A percentile compares a stretch with the other conserved stretches of the same genome.
Evolutionary conservation across 2,113 vertebrate species (phyloP).

Genomic region (Erythrolamprus reginae): DNA sequence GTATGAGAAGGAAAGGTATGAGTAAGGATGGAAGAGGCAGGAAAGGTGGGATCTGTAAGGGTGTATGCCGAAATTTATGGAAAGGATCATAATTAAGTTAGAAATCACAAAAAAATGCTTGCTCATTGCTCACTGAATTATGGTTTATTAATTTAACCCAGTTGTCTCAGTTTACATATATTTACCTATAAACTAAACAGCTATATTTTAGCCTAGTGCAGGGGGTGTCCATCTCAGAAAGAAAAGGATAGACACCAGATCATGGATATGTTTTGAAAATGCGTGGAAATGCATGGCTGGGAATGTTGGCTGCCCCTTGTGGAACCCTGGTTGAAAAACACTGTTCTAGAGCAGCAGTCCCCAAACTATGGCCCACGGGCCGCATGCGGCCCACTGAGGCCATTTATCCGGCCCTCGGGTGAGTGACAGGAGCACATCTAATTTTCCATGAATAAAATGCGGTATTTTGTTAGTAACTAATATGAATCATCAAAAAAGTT

Average conservation of each 20-base stretch:
- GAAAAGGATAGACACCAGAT: not conserved
- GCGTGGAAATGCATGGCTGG: not conserved
- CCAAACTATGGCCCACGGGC: too few species aligned
- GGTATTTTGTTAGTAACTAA: too few species aligned
- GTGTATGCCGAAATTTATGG: not conserved
- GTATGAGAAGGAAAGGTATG: not conserved
- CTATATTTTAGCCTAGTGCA: not conserved
- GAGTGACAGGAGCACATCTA: too few species aligned
- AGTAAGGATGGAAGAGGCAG: not conserved
- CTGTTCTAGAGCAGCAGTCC: too few species aligned
- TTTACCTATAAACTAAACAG: not conserved
- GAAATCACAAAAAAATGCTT: not conserved
- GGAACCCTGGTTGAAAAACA: too few species aligned
- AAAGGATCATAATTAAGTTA: not conserved
- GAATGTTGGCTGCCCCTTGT: too few species aligned
- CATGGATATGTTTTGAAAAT: not conserved
- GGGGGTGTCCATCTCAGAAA: not conserved
- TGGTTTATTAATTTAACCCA: not conserved
- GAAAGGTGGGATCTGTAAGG: not conserved
- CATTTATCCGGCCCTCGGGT: too few species aligned
- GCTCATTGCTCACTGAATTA: not conserved
- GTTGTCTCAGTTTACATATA: not conserved
- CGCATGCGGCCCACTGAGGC: too few species aligned
- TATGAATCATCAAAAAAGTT: too few species aligned
- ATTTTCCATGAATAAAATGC: too few species aligned